Evolutionary conservation across 2,888 invertebrate genomes (phyloP).

Genomic region (Theretra japonica): DNA sequence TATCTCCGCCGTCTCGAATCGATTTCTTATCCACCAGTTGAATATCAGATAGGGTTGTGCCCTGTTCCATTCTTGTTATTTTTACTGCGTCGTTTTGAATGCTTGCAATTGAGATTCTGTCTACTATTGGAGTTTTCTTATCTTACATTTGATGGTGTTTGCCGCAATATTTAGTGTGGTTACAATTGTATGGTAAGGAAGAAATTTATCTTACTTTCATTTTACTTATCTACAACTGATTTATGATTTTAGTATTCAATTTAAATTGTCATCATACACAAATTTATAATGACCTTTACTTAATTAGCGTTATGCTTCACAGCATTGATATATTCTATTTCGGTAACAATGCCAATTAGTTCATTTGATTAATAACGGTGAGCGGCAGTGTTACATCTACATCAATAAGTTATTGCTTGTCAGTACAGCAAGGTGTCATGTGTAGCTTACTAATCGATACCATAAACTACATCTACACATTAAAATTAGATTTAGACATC

Average conservation of each 20-base stretch:
- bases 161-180: too few species aligned
- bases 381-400: too few species aligned
- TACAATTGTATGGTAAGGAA: background rate
- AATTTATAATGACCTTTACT: background rate
- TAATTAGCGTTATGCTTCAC: background rate
- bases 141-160: background rate
- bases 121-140: background rate
- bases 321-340: background rate
- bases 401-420: too few species aligned
- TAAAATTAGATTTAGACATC: too few species aligned
- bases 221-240: too few species aligned
- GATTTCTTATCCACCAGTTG: conserved; percentile 26
- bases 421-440: too few species aligned
- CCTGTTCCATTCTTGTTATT: background rate
- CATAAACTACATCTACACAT: too few species aligned
- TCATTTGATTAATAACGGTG: background rate
- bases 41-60: conserved; percentile 22
- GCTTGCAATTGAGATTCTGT: background rate
- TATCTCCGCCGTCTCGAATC: conserved; percentile 1
- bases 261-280: too few species aligned
- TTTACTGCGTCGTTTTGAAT: background rate
- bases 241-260: too few species aligned
- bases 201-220: too few species aligned
- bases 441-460: too few species aligned
- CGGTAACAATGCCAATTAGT: conserved; percentile 1